Evolutionary conservation across 1,140 invertebrate species (phyloP).

Genomic region (Ceratina calcarata): DNA sequence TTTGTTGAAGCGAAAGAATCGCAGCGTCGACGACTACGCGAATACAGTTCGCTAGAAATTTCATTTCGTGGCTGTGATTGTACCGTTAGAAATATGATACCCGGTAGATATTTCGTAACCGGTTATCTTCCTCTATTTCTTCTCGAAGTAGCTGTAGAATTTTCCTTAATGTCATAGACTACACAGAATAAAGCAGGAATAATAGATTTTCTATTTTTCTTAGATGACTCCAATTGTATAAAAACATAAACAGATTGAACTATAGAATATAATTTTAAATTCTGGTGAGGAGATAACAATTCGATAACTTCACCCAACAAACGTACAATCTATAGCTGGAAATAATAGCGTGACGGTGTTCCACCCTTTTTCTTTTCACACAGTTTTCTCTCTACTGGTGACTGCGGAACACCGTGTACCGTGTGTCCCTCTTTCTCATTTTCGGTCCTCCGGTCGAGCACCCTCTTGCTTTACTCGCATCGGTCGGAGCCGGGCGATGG

Average conservation of each 20-base stretch:
- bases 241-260: too few relatives aligned
- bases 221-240: too few relatives aligned
- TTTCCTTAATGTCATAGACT: neutral
- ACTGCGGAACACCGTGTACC: neutral
- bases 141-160: neutral
- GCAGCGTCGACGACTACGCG: constrained; percentile 3
- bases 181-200: too few relatives aligned
- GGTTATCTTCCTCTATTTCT: neutral
- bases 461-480: constrained; percentile 21
- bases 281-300: too few relatives aligned
- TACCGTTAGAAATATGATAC: constrained; percentile 1
- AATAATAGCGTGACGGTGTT: neutral
- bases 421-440: constrained; percentile 35
- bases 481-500: constrained; percentile 50
- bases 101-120: neutral
- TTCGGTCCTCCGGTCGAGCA: neutral
- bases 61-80: constrained; percentile 28
- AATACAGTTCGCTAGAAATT: constrained; percentile 8
- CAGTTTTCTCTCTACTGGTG: constrained; percentile 27
- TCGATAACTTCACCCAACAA: too few relatives aligned
- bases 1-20: constrained; percentile 34
- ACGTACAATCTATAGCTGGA: too few relatives aligned
- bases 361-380: constrained; percentile 15
- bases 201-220: too few relatives aligned
- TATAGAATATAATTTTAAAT: too few relatives aligned